Conservation (phyloP, 2,888 invertebrate species). For the Cylindroiulus punctatus region DNA sequence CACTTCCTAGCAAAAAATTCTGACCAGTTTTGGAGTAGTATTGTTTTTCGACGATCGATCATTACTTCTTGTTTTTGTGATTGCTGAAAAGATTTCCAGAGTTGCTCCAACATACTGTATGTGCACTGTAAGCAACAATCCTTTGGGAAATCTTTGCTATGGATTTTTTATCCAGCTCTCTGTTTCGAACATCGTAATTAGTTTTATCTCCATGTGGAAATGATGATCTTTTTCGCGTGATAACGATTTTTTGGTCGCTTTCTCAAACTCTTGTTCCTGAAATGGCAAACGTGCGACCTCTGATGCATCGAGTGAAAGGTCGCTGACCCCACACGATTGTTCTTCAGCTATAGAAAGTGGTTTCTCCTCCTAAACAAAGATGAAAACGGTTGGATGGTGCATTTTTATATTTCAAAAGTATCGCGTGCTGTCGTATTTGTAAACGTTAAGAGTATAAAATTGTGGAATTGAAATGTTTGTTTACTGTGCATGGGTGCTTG, state of each 20-base stretch:
- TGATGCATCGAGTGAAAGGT: background rate
- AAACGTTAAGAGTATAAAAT: background rate
- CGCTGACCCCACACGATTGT: background rate
- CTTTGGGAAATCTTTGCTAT: no score
- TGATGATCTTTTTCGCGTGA: background rate
- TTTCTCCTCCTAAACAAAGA: background rate
- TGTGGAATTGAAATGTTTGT: background rate
- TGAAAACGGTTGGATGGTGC: background rate
- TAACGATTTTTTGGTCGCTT: background rate
- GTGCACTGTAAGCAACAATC: no score
- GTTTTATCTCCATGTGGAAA: background rate
- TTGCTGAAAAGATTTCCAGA: no score
- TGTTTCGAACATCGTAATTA: background rate
- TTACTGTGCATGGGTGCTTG: background rate
- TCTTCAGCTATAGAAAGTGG: constrained; percentile 3
- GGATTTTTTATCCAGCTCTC: no score
- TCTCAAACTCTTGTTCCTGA: background rate
- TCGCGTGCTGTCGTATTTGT: background rate
- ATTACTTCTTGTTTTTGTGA: no score
- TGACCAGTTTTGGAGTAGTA: no score
- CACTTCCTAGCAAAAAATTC: no score
- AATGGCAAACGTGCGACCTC: background rate
- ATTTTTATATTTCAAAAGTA: background rate
- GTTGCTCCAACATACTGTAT: no score
- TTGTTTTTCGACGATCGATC: no score